Conservation (phyloP, 2,113 vertebrate species). For the human region DNA sequence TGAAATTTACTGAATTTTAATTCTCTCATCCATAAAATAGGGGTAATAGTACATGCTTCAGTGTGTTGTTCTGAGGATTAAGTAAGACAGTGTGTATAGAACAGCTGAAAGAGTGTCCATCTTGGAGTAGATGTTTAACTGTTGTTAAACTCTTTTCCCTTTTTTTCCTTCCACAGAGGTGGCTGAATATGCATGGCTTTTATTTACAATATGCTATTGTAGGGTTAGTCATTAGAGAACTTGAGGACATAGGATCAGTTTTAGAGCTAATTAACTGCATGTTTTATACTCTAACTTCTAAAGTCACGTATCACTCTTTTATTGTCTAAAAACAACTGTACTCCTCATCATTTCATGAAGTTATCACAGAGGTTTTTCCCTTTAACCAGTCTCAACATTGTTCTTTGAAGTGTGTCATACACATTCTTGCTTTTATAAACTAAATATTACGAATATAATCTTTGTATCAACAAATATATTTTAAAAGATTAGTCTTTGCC, state of each 20-base stretch:
- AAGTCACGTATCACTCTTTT: not conserved
- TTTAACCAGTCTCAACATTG: not conserved
- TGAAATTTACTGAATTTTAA: not conserved
- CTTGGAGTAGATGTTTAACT: not conserved
- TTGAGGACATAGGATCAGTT: not conserved
- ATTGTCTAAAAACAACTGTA: not conserved
- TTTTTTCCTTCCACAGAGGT: not conserved
- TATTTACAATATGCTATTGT: not conserved
- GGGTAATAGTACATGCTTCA: not conserved
- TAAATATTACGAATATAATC: not conserved
- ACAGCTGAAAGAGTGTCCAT: not conserved
- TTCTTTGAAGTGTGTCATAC: not conserved
- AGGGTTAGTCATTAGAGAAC: not conserved
- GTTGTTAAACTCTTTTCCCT: not conserved
- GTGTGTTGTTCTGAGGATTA: not conserved
- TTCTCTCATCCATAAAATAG: not conserved
- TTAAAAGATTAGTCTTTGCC: not conserved
- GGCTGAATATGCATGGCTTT: not conserved
- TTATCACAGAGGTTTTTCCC: not conserved
- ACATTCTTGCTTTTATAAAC: not conserved
- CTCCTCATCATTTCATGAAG: not conserved
- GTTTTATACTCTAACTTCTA: not conserved
- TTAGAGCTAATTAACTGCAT: not conserved
- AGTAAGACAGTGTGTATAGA: not conserved
- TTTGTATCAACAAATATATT: conserved; percentile 1